Percentiles rank a stretch among this genome's conserved stretches.
Evolutionary conservation across 2,797 vertebrate genomes (phyloP).

Genomic region (Malurus leucopterus): DNA sequence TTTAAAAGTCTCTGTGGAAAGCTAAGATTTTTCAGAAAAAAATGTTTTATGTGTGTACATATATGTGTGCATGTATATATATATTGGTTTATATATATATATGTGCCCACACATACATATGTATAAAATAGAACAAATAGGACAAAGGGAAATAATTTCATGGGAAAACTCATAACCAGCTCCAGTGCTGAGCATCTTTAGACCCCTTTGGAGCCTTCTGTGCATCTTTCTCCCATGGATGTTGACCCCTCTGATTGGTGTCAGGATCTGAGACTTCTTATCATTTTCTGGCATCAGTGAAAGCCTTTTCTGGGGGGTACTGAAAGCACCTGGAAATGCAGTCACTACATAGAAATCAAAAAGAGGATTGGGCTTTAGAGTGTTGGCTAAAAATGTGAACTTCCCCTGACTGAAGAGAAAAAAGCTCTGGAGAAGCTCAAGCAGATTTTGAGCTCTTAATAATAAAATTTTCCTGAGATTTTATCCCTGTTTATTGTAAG

Average conservation of each 20-base stretch:
- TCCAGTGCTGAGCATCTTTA: not conserved
- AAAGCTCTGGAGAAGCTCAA: not conserved
- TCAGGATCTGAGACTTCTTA: not conserved
- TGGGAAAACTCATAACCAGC: not conserved
- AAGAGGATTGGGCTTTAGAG: not conserved
- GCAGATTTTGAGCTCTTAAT: not conserved
- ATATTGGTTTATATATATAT: not conserved
- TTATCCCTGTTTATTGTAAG: not conserved
- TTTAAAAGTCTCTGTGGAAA: not conserved
- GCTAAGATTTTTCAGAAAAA: not conserved
- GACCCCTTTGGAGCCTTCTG: not conserved
- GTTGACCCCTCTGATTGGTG: not conserved
- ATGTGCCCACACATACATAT: rapidly evolving
- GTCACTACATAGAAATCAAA: not conserved
- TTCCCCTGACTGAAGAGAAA: not conserved
- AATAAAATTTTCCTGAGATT: not conserved
- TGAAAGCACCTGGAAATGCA: not conserved
- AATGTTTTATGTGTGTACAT: not conserved
- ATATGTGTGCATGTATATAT: rapidly evolving
- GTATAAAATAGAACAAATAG: not conserved
- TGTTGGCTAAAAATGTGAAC: not conserved
- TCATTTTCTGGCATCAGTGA: not conserved
- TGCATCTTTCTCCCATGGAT: not conserved
- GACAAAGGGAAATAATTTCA: not conserved
- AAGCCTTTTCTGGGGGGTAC: not conserved